Percentiles rank a stretch among this genome's conserved stretches.
Conservation (phyloP, 2,888 invertebrate genomes). For the Sycophila texana region DNA sequence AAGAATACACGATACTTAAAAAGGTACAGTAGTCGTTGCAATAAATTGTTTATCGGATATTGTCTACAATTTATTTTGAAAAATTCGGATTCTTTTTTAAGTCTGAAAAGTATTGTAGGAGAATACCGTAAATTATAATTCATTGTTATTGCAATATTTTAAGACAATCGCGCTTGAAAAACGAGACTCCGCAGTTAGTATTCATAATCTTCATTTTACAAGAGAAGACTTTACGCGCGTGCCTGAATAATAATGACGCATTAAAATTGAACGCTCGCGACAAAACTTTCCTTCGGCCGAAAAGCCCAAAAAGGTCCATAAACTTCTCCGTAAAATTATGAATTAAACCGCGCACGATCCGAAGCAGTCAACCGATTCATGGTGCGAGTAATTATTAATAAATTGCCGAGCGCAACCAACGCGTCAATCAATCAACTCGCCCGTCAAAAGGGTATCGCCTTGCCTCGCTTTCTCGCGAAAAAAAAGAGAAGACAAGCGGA, state of each 20-base stretch:
- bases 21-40: no score
- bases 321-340: neutral
- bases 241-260: no score
- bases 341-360: neutral
- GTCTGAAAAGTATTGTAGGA: no score
- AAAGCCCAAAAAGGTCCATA: neutral
- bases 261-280: neutral
- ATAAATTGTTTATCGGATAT: no score
- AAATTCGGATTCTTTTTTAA: no score
- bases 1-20: no score
- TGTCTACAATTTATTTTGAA: no score
- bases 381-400: conserved; percentile 26
- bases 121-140: no score
- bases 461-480: neutral
- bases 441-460: neutral
- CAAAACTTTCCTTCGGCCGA: neutral
- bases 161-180: neutral
- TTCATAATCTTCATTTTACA: neutral
- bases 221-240: neutral
- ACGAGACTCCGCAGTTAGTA: neutral
- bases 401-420: conserved; percentile 26
- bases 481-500: neutral
- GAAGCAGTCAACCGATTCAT: neutral
- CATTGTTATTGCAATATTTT: no score
- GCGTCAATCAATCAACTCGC: conserved; percentile 27